phyloP scores from a whole-genome alignment of 2,113 vertebrate genomes.

The Neogobius melanostomus region DNA sequence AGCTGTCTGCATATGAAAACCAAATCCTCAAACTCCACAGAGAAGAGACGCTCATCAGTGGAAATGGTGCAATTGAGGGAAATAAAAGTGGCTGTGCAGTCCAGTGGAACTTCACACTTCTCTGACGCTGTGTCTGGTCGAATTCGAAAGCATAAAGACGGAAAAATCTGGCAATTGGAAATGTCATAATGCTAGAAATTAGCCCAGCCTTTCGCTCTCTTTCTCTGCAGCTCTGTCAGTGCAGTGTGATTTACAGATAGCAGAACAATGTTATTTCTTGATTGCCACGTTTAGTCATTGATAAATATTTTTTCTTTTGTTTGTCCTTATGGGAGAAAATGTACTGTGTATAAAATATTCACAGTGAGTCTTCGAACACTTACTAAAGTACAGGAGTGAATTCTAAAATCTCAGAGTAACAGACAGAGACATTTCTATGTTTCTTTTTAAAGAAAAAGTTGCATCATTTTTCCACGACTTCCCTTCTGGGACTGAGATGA shows the following conservation, averaged over 20 bases:
- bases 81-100: constrained; percentile 10
- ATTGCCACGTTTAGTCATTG: too few relatives aligned
- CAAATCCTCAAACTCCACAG: constrained; percentile 49
- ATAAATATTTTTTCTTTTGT: too few relatives aligned
- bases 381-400: neutral
- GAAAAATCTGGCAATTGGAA: constrained; percentile 14
- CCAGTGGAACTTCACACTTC: constrained; percentile 14
- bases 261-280: neutral
- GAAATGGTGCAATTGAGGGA: constrained; percentile 18
- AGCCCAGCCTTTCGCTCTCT: constrained; percentile 18
- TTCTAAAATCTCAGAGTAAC: constrained; percentile 11
- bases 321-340: neutral
- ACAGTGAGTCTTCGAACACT: neutral
- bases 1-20: constrained; percentile 42
- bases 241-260: constrained; percentile 4
- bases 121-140: constrained; percentile 25
- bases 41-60: constrained; percentile 34
- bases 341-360: neutral
- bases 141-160: constrained; percentile 24
- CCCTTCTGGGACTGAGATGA: constrained; percentile 30
- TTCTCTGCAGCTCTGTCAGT: neutral
- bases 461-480: constrained; percentile 16
- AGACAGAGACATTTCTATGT: constrained; percentile 3
- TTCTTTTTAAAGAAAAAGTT: constrained; percentile 20
- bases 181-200: constrained; percentile 42